Conservation (phyloP, 2,113 vertebrate species). For the Cynoglossus semilaevis region DNA sequence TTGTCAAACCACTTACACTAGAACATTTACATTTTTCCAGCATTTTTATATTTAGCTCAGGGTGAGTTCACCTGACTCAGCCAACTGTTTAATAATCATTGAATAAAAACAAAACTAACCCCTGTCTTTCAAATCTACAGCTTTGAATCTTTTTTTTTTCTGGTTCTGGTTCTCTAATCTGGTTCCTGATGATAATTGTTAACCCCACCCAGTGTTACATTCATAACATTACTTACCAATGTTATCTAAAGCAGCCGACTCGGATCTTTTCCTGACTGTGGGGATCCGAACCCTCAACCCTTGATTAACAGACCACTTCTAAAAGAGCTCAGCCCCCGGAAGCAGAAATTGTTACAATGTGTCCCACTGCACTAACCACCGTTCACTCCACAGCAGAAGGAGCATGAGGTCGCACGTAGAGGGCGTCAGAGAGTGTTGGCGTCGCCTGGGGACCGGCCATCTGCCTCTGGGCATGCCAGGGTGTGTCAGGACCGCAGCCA, state of each 20-base stretch:
- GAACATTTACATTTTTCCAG: slow-evolving; percentile 17
- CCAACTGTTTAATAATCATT: background rate
- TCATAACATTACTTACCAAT: slow-evolving; percentile 1
- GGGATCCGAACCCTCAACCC: slow-evolving; percentile 4
- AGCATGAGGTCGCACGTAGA: slow-evolving; percentile 45
- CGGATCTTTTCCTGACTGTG: background rate
- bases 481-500: slow-evolving; percentile 68
- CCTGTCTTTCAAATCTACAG: background rate
- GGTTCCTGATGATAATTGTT: too few relatives aligned
- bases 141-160: slow-evolving; percentile 2
- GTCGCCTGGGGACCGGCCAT: slow-evolving; percentile 69
- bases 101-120: too few relatives aligned
- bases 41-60: slow-evolving; percentile 27
- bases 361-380: slow-evolving; percentile 56
- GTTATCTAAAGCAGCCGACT: background rate
- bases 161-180: too few relatives aligned
- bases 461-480: slow-evolving; percentile 71
- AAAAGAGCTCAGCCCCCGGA: background rate
- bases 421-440: slow-evolving; percentile 29
- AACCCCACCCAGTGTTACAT: background rate
- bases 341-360: slow-evolving; percentile 34
- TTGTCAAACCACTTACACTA: slow-evolving; percentile 3
- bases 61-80: slow-evolving; percentile 1
- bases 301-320: slow-evolving; percentile 6
- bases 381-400: slow-evolving; percentile 48